Percentiles rank a stretch among this genome's conserved stretches.
phyloP scores from a whole-genome alignment of 2,888 invertebrate genomes.

The Drosophila flavopinicola region DNA sequence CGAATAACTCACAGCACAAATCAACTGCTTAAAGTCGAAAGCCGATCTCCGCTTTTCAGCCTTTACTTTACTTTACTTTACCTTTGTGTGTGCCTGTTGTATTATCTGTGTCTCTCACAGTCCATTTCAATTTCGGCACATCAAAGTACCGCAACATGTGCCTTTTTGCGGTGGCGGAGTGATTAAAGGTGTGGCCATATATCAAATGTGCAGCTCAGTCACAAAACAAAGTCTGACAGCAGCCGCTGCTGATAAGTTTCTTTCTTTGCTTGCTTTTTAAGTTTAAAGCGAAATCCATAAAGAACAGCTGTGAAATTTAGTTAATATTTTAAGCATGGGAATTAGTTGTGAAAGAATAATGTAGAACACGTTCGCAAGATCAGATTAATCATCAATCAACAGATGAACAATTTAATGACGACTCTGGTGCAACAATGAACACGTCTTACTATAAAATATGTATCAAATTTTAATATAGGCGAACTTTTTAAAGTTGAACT shows the following conservation, averaged over 20 bases:
- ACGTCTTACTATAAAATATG: too few species aligned
- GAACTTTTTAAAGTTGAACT: too few species aligned
- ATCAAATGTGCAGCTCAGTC: constrained; percentile 75
- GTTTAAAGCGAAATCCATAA: constrained; percentile 19
- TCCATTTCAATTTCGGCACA: constrained; percentile 74
- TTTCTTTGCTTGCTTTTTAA: constrained; percentile 15
- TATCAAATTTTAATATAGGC: too few species aligned
- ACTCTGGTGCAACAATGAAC: not conserved
- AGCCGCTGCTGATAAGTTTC: constrained; percentile 41
- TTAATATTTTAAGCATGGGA: constrained; percentile 1
- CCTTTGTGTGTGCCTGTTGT: constrained; percentile 28
- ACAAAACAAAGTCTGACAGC: constrained; percentile 48
- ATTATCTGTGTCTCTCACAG: constrained; percentile 32
- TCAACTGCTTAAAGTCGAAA: constrained; percentile 75
- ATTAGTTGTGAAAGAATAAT: not conserved
- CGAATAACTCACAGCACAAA: constrained; percentile 73
- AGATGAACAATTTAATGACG: constrained; percentile 1
- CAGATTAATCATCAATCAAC: not conserved
- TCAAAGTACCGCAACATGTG: constrained; percentile 53
- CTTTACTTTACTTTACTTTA: constrained; percentile 20
- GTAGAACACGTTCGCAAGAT: constrained; percentile 4
- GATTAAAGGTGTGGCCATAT: constrained; percentile 79
- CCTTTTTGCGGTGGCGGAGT: constrained; percentile 75
- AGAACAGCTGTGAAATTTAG: constrained; percentile 10
- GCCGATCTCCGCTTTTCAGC: constrained; percentile 24